Evolutionary conservation across 2,797 vertebrate genomes (phyloP), one percentile per base, ranked within the genome.

Genomic region (Brachyrhaphis roseni): DNA sequence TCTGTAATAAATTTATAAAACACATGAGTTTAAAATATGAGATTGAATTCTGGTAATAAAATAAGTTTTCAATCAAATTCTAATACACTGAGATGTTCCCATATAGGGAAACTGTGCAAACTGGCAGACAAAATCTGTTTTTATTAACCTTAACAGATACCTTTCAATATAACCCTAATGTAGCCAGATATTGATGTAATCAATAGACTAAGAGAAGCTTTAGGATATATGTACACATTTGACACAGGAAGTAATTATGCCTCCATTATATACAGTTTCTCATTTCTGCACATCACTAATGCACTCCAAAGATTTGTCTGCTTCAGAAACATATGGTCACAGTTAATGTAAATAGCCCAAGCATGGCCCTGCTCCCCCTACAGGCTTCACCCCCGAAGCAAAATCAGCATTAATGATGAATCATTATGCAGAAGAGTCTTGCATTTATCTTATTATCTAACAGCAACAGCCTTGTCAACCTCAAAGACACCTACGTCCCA

Each of bases 401-500:
- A 77, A 80, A 87, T 88, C 86, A 76, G 86, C 87, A 88, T 89
- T 93, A 93, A 90, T 90, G 86, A 84, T 84, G 84, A 87, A 83
- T 94, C 88, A 92, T 95, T 90, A 93, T 91, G 88, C 90, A 87
- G 80, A 66, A 75, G 83, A 87, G 83, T 89, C 82, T 83, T 82
- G 80, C 77, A 74, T 91, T 92, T n/a, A 68, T 87, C 87, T 91
- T 89, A 90, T 94, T 92, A 93, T 90, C 86, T 82, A 89, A 90
- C 83, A 82, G 88, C 81, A 83, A 88, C 80, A 85, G 62, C 66
- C 39, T 57, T 20, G 34, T 86, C 87, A 79, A 80, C 82, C 84
- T 75, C 26, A 78, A 87, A 82, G 77, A 89, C 91, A 91, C 84
- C 84, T 71, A 87, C 81, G 84, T 79, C 80, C 78, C 82, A 87